A percentile compares a stretch with the other conserved stretches of the same genome.
Evolutionary conservation across 2,888 invertebrate species (phyloP).

Genomic region (Trichopoda pennipes): DNA sequence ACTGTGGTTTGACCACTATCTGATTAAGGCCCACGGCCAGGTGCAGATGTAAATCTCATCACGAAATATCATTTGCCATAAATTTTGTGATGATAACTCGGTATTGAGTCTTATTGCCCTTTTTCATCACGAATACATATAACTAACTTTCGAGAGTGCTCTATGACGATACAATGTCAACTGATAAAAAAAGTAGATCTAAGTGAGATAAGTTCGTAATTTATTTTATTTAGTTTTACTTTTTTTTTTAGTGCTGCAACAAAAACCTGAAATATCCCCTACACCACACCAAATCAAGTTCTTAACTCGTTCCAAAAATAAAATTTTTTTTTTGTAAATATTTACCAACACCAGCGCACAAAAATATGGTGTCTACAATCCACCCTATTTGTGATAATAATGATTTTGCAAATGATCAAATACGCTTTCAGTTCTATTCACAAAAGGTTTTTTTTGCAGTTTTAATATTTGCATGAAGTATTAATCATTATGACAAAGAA

Average conservation of each 20-base stretch:
- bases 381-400: constrained; percentile 27
- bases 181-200: too few relatives aligned
- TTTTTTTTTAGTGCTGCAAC: not conserved
- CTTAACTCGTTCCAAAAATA: constrained; percentile 41
- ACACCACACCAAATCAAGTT: not conserved
- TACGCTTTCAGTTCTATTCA: constrained; percentile 43
- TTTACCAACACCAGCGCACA: constrained; percentile 32
- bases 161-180: too few relatives aligned
- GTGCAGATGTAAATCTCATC: too few relatives aligned
- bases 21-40: too few relatives aligned
- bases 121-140: too few relatives aligned
- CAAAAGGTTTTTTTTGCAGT: constrained; percentile 1
- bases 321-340: constrained; percentile 65
- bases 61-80: too few relatives aligned
- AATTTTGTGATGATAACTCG: too few relatives aligned
- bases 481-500: constrained; percentile 56
- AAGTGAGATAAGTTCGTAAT: too few relatives aligned
- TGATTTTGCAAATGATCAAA: constrained; percentile 54
- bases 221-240: too few relatives aligned
- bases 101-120: too few relatives aligned
- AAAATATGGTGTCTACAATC: constrained; percentile 37
- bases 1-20: too few relatives aligned
- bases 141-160: too few relatives aligned
- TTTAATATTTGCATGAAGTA: constrained; percentile 67
- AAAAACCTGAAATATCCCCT: not conserved